Evolutionary conservation across 2,888 invertebrate species (phyloP), one percentile per base, ranked within the genome.

Genomic region (Caenorhabditis angaria): DNA sequence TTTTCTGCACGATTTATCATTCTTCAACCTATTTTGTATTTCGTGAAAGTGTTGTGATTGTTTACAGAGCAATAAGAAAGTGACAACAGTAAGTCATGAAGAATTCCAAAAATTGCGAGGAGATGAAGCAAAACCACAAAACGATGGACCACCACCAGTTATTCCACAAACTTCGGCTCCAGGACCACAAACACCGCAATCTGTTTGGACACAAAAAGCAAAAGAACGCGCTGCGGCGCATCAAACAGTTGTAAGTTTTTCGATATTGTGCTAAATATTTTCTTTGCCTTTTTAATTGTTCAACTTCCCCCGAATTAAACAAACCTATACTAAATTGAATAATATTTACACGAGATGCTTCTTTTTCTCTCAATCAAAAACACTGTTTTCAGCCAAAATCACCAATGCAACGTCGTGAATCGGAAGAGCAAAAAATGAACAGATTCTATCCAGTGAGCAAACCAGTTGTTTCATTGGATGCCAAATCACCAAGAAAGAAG

Each of bases 391-490:
- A 85, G 85, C 87, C 87, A 10, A 79, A 82, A 53, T 84, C 84
- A 32, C 87, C 87, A n/a, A 73, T 87, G 72, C 84, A 82, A 55
- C 78, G 85, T 48, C 80, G 86, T 10, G 87, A 87, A 65, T 78
- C 81, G 6, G 71, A 72, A 27, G 87, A 85, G 41, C 77, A 81
- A 65, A 79, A 81, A 51, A 69, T 87, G 25, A 92, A 93, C 8
- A 91, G 96, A 63, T 97, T 97, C 91, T 97, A 95, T 89, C 95
- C 96, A 0, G 95, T 96, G 8, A 93, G 93, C 75, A 95, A 95
- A 89, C 94, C 82, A 5, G 81, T 90, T 75, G 83, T 48, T 85
- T 81, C 90, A 65, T 82, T 73, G 89, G 86, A 90, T 88, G 61
- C 72, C 12, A 89, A 91, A 75, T 92, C 92, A 1, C 92, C 92